Evolutionary conservation across 1,140 invertebrate species (phyloP), one percentile per base, ranked within the genome.

Genomic region (Thalassaphorura encarpata): DNA sequence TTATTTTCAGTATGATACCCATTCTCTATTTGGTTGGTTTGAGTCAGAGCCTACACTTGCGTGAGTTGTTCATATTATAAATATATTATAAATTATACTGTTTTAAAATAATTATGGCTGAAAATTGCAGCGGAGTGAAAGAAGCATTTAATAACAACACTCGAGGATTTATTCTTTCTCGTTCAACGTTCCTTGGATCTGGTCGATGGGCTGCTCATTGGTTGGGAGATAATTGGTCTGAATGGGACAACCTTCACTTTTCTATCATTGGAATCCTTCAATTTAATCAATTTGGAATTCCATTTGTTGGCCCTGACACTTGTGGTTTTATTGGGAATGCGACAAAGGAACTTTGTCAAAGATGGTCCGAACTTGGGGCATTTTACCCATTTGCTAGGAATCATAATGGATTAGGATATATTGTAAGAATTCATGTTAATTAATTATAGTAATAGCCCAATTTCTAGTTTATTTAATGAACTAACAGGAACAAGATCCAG

Each of bases 351-450:
- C 6, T 62, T 31, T 62, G 60, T 27, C 60, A 62, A 31, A 74
- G 87, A 1, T 91, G 87, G 87, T 80, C 78, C 75, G 81, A 89
- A 69, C 72, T 11, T 13, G 90, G 89, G 2, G 85, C 87, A 2
- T 89, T 89, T 72, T 89, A 89, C 72, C 86, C 87, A 1, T 92
- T 92, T 21, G 29, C 54, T 8, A 47, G 55, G 39, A 56, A 57
- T 43, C 43, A 56, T 39, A 57, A 61, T 19, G 47, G 31, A 4
- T 1, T 33, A 3, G 39, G 24, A 4, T 11, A 52, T 31, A n/a
- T n/a, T n/a, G n/a, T n/a, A n/a, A n/a, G n/a, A n/a, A n/a, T n/a
- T n/a, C n/a, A n/a, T n/a, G n/a, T n/a, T n/a, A n/a, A n/a, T n/a
- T n/a, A n/a, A n/a, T n/a, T n/a, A n/a, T n/a, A n/a, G n/a, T n/a